phyloP scores from a whole-genome alignment of 2,888 invertebrate species.

The Chrysodeixis includens region DNA sequence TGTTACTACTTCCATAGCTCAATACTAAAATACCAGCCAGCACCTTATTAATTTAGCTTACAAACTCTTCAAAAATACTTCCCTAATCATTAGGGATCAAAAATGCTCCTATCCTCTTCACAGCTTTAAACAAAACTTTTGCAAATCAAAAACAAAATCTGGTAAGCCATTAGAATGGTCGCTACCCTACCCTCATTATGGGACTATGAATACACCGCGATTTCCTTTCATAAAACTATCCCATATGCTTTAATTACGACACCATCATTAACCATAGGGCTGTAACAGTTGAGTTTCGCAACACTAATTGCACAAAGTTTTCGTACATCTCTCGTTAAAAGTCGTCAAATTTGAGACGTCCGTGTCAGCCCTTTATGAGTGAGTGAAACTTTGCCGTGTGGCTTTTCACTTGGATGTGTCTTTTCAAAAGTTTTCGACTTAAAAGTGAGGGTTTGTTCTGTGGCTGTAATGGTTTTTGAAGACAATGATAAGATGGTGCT shows the following conservation, averaged over 20 bases:
- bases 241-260: slow-evolving; percentile 61
- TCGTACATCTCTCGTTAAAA: slow-evolving; percentile 74
- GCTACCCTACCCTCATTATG: slow-evolving; percentile 45
- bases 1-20: too few relatives aligned
- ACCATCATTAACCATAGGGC: slow-evolving; percentile 60
- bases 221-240: slow-evolving; percentile 49
- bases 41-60: too few relatives aligned
- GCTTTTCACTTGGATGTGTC: slow-evolving; percentile 38
- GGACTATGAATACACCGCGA: slow-evolving; percentile 24
- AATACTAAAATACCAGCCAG: too few relatives aligned
- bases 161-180: slow-evolving; percentile 43
- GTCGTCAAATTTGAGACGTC: slow-evolving; percentile 66
- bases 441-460: slow-evolving; percentile 20
- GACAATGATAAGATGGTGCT: not conserved
- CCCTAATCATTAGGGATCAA: not conserved
- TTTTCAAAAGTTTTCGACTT: slow-evolving; percentile 25
- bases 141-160: slow-evolving; percentile 31
- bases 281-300: slow-evolving; percentile 51
- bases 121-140: slow-evolving; percentile 9
- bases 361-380: slow-evolving; percentile 47
- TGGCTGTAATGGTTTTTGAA: slow-evolving; percentile 3
- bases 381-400: slow-evolving; percentile 36
- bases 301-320: slow-evolving; percentile 78
- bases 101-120: not conserved
- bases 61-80: not conserved